Conservation (phyloP, 2,797 vertebrate species). For the Cryptoprocta ferox region DNA sequence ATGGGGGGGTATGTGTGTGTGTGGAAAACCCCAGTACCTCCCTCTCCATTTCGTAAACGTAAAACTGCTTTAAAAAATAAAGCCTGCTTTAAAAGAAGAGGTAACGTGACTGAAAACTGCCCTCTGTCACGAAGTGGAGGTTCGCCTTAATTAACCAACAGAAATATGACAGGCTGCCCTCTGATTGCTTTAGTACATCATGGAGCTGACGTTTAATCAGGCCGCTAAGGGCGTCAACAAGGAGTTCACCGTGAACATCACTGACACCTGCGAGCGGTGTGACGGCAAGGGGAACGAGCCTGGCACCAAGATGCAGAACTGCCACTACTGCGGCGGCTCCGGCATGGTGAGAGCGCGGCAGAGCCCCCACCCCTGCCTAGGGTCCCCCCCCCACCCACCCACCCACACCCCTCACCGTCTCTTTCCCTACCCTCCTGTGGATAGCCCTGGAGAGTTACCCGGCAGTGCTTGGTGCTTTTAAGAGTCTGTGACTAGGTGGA, state of each 20-base stretch:
- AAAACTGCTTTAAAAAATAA: background rate
- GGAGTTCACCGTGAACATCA: slow-evolving; percentile 93
- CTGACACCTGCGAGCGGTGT: slow-evolving; percentile 93
- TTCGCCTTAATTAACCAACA: background rate
- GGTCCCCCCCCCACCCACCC: background rate
- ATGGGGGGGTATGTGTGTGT: background rate
- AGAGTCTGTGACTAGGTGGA: background rate
- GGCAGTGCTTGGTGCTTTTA: background rate
- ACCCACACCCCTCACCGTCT: background rate
- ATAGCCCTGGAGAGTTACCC: background rate
- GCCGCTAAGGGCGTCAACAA: slow-evolving; percentile 99
- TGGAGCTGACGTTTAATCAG: slow-evolving; percentile 97
- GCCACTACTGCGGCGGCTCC: slow-evolving; percentile 94
- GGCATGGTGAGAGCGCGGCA: slow-evolving; percentile 92
- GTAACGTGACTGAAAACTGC: background rate
- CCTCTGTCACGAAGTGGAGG: background rate
- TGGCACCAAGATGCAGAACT: slow-evolving; percentile 94
- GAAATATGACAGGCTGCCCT: background rate
- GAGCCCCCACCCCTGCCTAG: too few relatives aligned
- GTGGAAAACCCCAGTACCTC: background rate
- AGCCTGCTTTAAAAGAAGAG: background rate
- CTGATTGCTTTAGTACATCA: slow-evolving; percentile 90
- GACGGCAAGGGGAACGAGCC: slow-evolving; percentile 95
- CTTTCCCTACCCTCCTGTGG: background rate
- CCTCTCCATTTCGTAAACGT: background rate